Percentiles rank a stretch among this genome's conserved stretches.
phyloP scores from a whole-genome alignment of 2,888 invertebrate genomes.

The Nephrotoma appendiculata region DNA sequence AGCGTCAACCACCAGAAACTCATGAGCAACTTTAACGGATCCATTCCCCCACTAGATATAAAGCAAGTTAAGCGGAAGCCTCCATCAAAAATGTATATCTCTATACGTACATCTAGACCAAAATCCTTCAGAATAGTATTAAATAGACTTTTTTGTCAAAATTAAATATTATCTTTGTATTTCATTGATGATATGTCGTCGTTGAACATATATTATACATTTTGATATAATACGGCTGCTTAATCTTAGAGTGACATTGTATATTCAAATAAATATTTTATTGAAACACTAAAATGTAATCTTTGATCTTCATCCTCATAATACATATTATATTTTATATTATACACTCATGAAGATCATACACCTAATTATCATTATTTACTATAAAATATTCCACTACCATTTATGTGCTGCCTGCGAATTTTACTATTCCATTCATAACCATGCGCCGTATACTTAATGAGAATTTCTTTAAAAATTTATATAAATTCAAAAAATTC shows the following conservation, averaged over 20 bases:
- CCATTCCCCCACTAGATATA: too few species aligned
- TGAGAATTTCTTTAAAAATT: background rate
- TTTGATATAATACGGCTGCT: background rate
- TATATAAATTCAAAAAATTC: background rate
- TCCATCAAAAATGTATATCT: too few species aligned
- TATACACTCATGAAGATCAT: background rate
- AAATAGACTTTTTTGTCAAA: background rate
- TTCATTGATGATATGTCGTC: background rate
- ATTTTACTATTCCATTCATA: background rate
- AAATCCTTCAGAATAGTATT: background rate
- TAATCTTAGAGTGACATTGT: background rate
- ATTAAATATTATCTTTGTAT: background rate
- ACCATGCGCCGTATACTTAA: background rate
- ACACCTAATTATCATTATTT: background rate
- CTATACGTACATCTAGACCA: background rate
- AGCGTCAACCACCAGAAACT: too few species aligned
- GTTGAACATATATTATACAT: background rate
- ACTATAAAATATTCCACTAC: background rate
- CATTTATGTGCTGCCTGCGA: background rate
- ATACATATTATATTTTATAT: background rate
- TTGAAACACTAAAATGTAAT: background rate
- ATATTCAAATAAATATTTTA: background rate
- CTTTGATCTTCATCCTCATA: background rate
- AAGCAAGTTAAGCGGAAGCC: too few species aligned
- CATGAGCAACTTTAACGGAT: too few species aligned